phyloP scores from a whole-genome alignment of 2,888 invertebrate genomes.

The Leucania comma region DNA sequence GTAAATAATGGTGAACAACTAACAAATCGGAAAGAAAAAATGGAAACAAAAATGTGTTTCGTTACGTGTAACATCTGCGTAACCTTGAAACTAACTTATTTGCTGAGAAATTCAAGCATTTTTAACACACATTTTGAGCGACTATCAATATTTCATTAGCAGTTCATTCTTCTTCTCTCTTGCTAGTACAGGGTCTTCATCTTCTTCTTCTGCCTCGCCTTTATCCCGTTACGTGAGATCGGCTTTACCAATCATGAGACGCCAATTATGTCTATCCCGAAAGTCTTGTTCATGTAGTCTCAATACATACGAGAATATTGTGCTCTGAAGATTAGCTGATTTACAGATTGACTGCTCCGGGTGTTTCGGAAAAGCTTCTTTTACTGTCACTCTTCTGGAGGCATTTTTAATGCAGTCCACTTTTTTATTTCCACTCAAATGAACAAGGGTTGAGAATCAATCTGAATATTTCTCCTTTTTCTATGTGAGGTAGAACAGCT shows the following conservation, averaged over 20 bases:
- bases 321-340: not conserved
- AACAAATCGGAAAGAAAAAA: constrained; percentile 9
- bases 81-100: not conserved
- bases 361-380: not conserved
- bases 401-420: not conserved
- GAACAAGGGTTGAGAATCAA: too few relatives aligned
- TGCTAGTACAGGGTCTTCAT: not conserved
- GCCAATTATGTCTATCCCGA: too few relatives aligned
- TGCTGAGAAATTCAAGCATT: not conserved
- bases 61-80: not conserved
- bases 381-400: not conserved
- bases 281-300: too few relatives aligned
- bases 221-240: too few relatives aligned
- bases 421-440: not conserved
- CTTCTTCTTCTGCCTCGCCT: too few relatives aligned
- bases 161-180: not conserved
- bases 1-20: constrained; percentile 18
- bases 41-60: not conserved
- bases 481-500: too few relatives aligned
- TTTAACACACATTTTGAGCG: not conserved
- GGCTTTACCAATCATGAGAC: too few relatives aligned
- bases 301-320: not conserved
- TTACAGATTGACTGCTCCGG: too few relatives aligned
- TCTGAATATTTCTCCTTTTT: too few relatives aligned
- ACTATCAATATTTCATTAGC: not conserved